Base-by-base conservation (phyloP, 2,797 vertebrate genomes). In the Syngnathus acus region DNA sequence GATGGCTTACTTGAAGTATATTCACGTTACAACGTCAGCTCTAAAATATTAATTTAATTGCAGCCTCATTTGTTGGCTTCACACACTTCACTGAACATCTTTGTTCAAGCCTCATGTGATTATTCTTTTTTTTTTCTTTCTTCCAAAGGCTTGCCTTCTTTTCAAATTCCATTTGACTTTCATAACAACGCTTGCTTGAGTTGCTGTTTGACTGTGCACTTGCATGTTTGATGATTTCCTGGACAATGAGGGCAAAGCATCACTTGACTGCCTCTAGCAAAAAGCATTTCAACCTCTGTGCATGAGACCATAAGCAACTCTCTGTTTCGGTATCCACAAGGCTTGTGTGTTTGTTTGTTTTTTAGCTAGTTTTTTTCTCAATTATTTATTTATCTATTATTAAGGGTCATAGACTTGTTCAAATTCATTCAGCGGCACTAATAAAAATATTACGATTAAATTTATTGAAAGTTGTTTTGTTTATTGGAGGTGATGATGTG, bases 241-340 rank as follows among this genome's bases (percentile, higher is more conserved):
- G 19, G 51, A 78, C 69, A 67, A 70, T 73, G 50, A 64, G 68
- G 42, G 13, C n/a, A 47, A 47, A 62, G 42, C 48, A 50, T 64
- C 63, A 64, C 63, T 64, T 64, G 63, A 64, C 47, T 51, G 11
- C 32, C 17, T n/a, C 45, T 21, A 4, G 23, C 13, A 16, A 45
- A 11, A 45, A 45, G 83, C 85, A 87, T 73, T 82, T 87, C 26
- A 84, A 90, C 78, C 72, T 65, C 45, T 62, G 69, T 37, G 60
- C 9, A 39, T 66, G 43, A 64, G 32, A 66, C 48, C 1, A 45
- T 21, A 37, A 68, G 4, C 62, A 66, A 45, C n/a, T 9, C 47
- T 37, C 26, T 51, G 10, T 57, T 62, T 16, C 16, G 8, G 23
- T 13, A 58, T 7, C 14, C 19, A 14, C 57, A 59, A 59, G 32